A percentile compares a stretch with the other conserved stretches of the same genome.
These are phyloP conservation scores for Allygus modestus DNA, from an alignment of 2,888 invertebrate species.

Conservation along the genomic window DNA sequence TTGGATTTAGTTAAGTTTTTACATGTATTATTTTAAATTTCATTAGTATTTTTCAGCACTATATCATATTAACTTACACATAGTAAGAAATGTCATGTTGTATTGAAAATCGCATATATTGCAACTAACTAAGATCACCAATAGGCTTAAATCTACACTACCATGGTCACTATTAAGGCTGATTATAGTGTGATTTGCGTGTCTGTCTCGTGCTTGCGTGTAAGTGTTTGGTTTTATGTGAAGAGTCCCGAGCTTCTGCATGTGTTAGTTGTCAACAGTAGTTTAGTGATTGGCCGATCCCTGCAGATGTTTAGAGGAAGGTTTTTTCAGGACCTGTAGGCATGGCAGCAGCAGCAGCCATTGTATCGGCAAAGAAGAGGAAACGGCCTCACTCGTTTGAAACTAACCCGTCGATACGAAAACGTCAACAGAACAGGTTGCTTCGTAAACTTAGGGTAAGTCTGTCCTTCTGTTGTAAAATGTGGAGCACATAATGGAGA, in stretches of 20 bases:
- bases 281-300: neutral
- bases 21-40: no score
- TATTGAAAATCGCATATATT: no score
- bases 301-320: conserved; percentile 17
- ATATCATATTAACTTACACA: no score
- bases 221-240: conserved; percentile 33
- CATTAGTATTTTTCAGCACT: no score
- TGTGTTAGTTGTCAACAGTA: neutral
- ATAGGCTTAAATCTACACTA: no score
- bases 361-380: conserved; percentile 96
- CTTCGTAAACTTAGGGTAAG: conserved; percentile 89
- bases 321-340: conserved; percentile 88
- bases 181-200: no score
- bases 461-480: conserved; percentile 67
- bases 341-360: conserved; percentile 97
- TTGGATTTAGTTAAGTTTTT: no score
- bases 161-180: no score
- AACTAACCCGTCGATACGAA: conserved; percentile 97
- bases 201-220: neutral
- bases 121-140: no score
- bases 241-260: conserved; percentile 18
- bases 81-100: no score
- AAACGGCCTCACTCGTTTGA: conserved; percentile 97
- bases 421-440: conserved; percentile 95
- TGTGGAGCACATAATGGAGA: no score